Base-by-base conservation (phyloP, 2,888 invertebrate species). In the Lacanobia wlatinum region DNA sequence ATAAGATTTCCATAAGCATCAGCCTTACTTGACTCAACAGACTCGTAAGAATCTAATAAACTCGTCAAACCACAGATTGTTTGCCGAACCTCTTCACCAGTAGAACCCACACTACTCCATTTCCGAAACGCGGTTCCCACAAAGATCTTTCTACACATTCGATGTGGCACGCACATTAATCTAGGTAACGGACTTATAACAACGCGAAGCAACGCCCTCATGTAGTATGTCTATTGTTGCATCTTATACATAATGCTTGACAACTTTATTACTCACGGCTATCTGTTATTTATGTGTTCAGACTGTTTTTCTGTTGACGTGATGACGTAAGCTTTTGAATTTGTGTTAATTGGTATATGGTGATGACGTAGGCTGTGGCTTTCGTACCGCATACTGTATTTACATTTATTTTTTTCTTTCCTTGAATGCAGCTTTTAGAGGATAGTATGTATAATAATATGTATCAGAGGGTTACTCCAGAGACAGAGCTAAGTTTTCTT, bases 61-160 rank as follows among this genome's bases (percentile, higher is more conserved):
- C 61, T 69, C 50, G 40, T 65, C 58, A 78, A 78, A 69, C 63
- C 50, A 58, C 34, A 50, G 76, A 66, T 67, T 68, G 73, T 72
- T 77, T 79, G 67, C 59, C 74, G 69, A 79, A 68, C 69, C 72
- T 59, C 67, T 62, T 21, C 28, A 66, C 16, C 83, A 46, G 84
- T 87, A 73, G 88, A 87, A 75, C 87, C 60, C 79, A 88, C 89
- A 88, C 89, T 84, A 93, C 91, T 93, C 90, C 87, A 92, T 90
- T 91, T 91, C 91, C 89, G 91, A 92, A n/a, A 92, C 89, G 89
- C 90, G 90, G 92, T 95, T 95, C 95, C 94, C 95, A 95, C 95
- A 94, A 95, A 92, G 92, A 93, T 95, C 93, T 94, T 91, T 95
- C 95, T 92, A 91, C 93, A 92, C 94, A 91, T 94, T 92, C 94